Evolutionary conservation across 2,797 vertebrate species (phyloP), one percentile per base, ranked within the genome.

Genomic region (Peromyscus aztecus): DNA sequence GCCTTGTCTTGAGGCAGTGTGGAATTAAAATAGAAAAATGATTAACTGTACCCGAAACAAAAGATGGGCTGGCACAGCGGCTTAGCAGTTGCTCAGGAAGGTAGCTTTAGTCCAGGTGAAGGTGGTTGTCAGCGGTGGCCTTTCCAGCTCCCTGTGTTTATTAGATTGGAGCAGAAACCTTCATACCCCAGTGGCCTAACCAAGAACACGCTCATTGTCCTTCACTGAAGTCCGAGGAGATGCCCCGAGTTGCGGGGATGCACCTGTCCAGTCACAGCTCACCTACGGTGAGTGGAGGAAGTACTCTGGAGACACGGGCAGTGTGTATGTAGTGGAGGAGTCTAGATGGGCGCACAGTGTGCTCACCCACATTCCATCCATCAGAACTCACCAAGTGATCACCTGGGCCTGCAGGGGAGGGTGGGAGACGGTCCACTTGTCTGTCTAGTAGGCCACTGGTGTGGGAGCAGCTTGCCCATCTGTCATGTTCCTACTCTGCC

Each of bases 351-450:
- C 21, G 31, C 34, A 5, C 0, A 27, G 13, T 31, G 16, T 4
- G 9, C 13, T 40, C 55, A 31, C 9, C 14, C 8, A 16, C 14
- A 2, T 27, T n/a, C 29, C 2, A 3, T 2, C 0, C 1, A 16
- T 31, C 21, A 76, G 67, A 43, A 19, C 34, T 4, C 24, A 2
- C 21, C 11, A 59, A 2, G 19, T 43, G n/a, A 2, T 81, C 12
- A 3, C 43, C 17, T 82, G 13, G 80, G 4, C 24, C 37, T 40
- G 27, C 57, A 34, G 29, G 34, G 49, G 27, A 80, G 31, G 37
- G 9, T 10, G 65, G 80, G 55, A 43, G 21, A 17, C 12, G 4
- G 34, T 17, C 8, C 4, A 11, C 0, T 5, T 4, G 37, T 59
- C 19, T 11, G 49, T 73, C 63, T 6, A 0, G 21, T 16, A 57